Evolutionary conservation across 1,140 invertebrate species (phyloP), one percentile per base, ranked within the genome.

Genomic region (Neuroterus valhalla): DNA sequence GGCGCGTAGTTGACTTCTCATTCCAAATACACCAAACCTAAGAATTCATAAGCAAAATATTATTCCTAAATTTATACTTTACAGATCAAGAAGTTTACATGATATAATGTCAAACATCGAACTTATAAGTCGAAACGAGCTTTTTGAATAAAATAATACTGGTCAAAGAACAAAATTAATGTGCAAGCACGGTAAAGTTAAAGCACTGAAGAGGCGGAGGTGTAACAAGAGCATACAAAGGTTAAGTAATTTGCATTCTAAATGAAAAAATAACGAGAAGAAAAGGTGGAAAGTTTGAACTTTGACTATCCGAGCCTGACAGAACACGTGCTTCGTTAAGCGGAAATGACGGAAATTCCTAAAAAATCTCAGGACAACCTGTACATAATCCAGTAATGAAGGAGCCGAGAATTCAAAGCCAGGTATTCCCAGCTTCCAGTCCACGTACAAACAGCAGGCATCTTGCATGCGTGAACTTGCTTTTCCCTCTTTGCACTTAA

Each of bases 361-460:
- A 19, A 26, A 12, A 14, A 45, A 42, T 48, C 69, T 72, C 52
- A 75, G 66, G 52, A 71, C 69, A 74, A 48, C 72, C 73, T 66
- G 17, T 75, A 68, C 52, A 75, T 73, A 74, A 80, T 78, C 70
- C 66, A 71, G 72, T 84, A 85, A 85, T 84, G 82, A 84, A 85
- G 83, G 84, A 82, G 82, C 75, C 72, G 76, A 68, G 70, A 79
- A 78, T 72, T 71, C 75, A 78, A 55, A 50, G n/a, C 38, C 11
- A 50, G 68, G 50, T 80, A 21, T 62, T 77, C 81, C 75, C 70
- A 77, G 82, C 55, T 83, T 84, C 80, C 83, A 43, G 44, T 43
- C 76, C 82, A 85, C 81, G 83, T 83, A 81, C 66, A 78, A 38
- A 70, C 72, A 68, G 14, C 70, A 75, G 70, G 17, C 62, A 70